Conservation (phyloP, 2,113 vertebrate species). For the Indicator indicator region DNA sequence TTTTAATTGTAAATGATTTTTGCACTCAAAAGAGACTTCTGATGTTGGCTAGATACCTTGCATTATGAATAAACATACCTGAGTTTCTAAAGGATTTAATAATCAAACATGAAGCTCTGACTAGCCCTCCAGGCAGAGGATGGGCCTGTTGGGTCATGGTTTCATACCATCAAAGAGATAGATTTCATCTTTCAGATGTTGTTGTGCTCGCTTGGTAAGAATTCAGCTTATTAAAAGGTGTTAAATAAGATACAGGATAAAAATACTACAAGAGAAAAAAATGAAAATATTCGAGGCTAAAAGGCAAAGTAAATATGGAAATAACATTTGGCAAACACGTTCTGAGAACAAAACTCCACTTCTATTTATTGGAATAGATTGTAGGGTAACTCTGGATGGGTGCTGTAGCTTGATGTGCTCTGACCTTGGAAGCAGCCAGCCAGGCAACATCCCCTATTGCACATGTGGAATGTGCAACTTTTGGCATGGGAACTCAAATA, state of each 20-base stretch:
- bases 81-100: conserved; percentile 61
- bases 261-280: conserved; percentile 42
- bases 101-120: conserved; percentile 41
- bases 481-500: conserved; percentile 53
- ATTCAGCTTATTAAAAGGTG: conserved; percentile 64
- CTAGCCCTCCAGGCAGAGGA: conserved; percentile 59
- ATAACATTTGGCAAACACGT: conserved; percentile 21
- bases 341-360: not conserved
- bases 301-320: conserved; percentile 50
- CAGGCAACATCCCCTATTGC: not conserved
- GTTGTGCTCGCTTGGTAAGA: conserved; percentile 60
- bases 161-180: conserved; percentile 66
- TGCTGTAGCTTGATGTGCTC: not conserved
- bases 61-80: conserved; percentile 25
- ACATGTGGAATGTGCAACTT: conserved; percentile 55
- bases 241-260: conserved; percentile 54
- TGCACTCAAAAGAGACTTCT: conserved; percentile 1
- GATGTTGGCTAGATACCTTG: conserved; percentile 15
- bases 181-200: conserved; percentile 69
- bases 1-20: conserved; percentile 54
- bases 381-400: not conserved
- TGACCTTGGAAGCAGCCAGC: not conserved
- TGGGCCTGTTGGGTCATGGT: conserved; percentile 69
- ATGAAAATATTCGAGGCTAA: conserved; percentile 19
- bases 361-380: not conserved